These are phyloP conservation scores for Halictus ligatus DNA, from an alignment of 2,888 invertebrate genomes.

Conservation along the genomic window DNA sequence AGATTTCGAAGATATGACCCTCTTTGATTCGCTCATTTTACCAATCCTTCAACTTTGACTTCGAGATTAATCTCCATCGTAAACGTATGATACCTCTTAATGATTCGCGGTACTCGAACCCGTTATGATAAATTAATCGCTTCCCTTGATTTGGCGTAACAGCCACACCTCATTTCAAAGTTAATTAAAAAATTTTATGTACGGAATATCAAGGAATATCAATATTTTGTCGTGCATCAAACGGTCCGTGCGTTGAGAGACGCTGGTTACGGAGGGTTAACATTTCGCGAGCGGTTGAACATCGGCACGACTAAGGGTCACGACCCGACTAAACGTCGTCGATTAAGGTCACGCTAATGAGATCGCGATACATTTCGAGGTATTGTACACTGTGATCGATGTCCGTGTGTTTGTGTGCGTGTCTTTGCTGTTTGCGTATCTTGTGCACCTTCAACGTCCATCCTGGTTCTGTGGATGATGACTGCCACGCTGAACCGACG, in stretches of 20 bases:
- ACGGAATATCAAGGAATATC: no score
- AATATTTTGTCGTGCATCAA: no score
- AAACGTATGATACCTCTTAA: slow-evolving; percentile 1
- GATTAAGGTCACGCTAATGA: not conserved
- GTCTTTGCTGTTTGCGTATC: slow-evolving; percentile 73
- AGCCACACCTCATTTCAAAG: not conserved
- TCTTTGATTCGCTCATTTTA: not conserved
- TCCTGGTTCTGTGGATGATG: slow-evolving; percentile 45
- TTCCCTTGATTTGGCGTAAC: not conserved
- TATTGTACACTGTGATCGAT: slow-evolving; percentile 55
- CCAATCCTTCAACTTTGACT: not conserved
- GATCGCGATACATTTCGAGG: not conserved
- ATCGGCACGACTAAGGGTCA: not conserved
- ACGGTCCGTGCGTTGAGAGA: not conserved
- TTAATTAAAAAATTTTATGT: no score
- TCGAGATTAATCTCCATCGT: not conserved
- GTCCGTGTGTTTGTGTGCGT: slow-evolving; percentile 65
- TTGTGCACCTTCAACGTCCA: slow-evolving; percentile 52
- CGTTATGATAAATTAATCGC: not conserved
- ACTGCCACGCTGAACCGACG: slow-evolving; percentile 36
- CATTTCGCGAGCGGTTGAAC: not conserved
- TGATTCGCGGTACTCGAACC: not conserved
- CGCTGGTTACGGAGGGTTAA: not conserved
- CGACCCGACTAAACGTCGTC: not conserved
- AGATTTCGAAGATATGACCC: not conserved